Percentiles rank a stretch among this genome's conserved stretches.
phyloP scores from a whole-genome alignment of 2,797 vertebrate species.

The Acropternis orthonyx region DNA sequence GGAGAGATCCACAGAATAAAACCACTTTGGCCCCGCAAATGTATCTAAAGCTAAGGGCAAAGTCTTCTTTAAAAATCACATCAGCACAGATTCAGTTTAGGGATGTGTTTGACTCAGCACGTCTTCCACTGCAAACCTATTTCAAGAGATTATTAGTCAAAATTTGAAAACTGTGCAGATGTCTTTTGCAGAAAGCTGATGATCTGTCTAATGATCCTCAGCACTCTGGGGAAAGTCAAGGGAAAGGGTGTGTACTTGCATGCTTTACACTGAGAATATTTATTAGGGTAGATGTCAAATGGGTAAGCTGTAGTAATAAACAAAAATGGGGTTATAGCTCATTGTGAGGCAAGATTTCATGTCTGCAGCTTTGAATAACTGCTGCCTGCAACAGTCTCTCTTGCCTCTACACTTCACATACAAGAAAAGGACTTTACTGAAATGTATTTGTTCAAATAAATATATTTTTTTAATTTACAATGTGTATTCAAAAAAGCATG shows the following conservation, averaged over 20 bases:
- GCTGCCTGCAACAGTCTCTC: not conserved
- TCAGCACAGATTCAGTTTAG: not conserved
- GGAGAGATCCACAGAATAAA: not conserved
- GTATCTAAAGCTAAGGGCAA: not conserved
- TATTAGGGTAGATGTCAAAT: not conserved
- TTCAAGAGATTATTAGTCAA: not conserved
- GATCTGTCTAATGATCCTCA: not conserved
- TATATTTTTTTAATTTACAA: not conserved
- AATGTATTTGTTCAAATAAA: not conserved
- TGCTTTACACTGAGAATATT: constrained; percentile 15
- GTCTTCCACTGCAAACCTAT: not conserved
- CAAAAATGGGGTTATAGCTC: not conserved
- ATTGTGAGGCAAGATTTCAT: not conserved
- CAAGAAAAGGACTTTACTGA: not conserved
- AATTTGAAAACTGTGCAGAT: not conserved
- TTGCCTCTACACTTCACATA: not conserved
- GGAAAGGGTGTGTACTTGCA: not conserved
- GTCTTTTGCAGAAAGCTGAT: not conserved
- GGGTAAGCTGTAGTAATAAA: not conserved
- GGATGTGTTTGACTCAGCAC: not conserved
- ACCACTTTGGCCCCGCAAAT: not conserved
- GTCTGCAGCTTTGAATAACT: not conserved
- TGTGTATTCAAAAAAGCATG: not conserved
- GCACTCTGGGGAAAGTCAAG: not conserved
- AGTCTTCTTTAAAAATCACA: not conserved